These are phyloP conservation scores for Rhabdomys pumilio DNA, from an alignment of 2,797 vertebrate species.

Conservation along the genomic window DNA sequence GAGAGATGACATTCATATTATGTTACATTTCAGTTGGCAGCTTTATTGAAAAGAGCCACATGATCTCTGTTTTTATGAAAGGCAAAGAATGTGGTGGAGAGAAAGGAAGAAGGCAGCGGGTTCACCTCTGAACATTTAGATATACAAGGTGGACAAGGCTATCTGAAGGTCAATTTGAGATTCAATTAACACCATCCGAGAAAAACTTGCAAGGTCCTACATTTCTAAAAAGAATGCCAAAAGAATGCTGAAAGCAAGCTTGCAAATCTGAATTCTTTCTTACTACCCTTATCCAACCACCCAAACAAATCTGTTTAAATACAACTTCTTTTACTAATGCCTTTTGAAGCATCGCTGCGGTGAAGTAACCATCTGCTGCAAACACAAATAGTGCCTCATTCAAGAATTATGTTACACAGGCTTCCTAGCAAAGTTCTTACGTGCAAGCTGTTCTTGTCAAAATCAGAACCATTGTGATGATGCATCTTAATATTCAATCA, in stretches of 20 bases:
- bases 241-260: conserved; percentile 75
- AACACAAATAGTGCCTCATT: conserved; percentile 86
- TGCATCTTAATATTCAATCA: conserved; percentile 91
- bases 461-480: conserved; percentile 89
- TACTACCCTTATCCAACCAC: conserved; percentile 83
- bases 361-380: conserved; percentile 91
- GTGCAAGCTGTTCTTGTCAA: conserved; percentile 92
- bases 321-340: conserved; percentile 86
- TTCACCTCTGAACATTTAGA: conserved; percentile 44
- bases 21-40: conserved; percentile 55
- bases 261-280: conserved; percentile 84
- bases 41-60: conserved; percentile 58
- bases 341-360: conserved; percentile 86
- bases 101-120: not conserved
- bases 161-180: conserved; percentile 74
- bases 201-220: conserved; percentile 65
- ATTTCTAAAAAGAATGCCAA: conserved; percentile 68
- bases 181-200: conserved; percentile 68
- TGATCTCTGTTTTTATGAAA: conserved; percentile 60
- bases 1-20: conserved; percentile 32
- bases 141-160: conserved; percentile 19
- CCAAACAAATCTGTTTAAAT: conserved; percentile 87
- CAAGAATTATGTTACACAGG: conserved; percentile 87
- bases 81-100: not conserved
- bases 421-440: conserved; percentile 87